Conservation (phyloP, 2,113 vertebrate species). For the Bos indicus region DNA sequence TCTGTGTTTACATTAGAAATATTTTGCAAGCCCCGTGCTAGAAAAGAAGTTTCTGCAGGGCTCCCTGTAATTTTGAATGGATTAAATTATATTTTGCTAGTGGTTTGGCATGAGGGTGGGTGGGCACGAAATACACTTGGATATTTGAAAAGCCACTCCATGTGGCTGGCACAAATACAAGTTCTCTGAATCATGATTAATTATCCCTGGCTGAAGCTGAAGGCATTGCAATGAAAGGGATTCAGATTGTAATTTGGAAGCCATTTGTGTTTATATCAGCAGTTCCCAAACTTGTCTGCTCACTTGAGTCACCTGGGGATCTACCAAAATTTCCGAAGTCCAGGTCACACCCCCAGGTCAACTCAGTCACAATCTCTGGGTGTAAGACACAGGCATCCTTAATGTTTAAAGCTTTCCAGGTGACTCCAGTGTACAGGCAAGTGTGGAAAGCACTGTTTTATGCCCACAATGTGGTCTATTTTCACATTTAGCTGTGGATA, state of each 20-base stretch:
- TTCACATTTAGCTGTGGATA: not conserved
- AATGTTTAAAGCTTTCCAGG: not conserved
- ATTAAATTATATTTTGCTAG: conserved; percentile 44
- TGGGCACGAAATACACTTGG: not conserved
- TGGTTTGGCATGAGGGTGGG: conserved; percentile 29
- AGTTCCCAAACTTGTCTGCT: not conserved
- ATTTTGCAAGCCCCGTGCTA: conserved; percentile 27
- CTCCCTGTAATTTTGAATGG: conserved; percentile 8
- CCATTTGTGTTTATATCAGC: conserved; percentile 48
- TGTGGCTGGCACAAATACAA: not conserved
- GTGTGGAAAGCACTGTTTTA: not conserved
- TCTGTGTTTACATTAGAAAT: conserved; percentile 64
- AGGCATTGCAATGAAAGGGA: conserved; percentile 47
- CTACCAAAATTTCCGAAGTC: not conserved
- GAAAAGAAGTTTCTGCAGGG: conserved; percentile 26
- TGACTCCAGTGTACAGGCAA: not conserved
- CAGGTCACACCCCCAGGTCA: not conserved
- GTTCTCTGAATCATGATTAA: conserved; percentile 52
- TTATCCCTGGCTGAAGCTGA: conserved; percentile 35
- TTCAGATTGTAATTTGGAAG: conserved; percentile 49
- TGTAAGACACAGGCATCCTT: not conserved
- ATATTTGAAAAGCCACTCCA: conserved; percentile 26
- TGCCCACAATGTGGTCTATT: not conserved
- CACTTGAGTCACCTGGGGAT: not conserved
- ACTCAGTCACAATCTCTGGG: not conserved